These are phyloP conservation scores for Gobiocypris rarus DNA, from an alignment of 2,113 vertebrate species.

Conservation along the genomic window DNA sequence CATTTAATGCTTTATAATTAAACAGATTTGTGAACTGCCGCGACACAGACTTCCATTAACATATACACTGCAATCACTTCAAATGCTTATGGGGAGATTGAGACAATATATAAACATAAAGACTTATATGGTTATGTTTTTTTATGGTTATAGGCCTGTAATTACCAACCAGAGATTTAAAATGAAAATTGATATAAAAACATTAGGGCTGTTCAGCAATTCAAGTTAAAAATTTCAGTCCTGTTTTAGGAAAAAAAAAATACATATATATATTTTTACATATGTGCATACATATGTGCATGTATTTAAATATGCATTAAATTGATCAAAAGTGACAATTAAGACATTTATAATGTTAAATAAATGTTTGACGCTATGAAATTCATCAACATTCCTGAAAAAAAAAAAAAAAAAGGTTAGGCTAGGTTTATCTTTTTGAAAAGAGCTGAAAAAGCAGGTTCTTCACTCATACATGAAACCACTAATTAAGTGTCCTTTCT, in stretches of 20 bases:
- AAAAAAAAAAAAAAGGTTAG: too few relatives aligned
- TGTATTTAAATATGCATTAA: neutral
- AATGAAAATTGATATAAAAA: neutral
- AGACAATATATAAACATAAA: neutral
- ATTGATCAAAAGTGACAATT: too few relatives aligned
- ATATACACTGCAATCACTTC: neutral
- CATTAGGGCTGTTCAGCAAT: neutral
- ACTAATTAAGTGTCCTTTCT: constrained; percentile 34
- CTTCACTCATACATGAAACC: constrained; percentile 23
- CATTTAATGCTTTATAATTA: neutral
- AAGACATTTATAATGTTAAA: too few relatives aligned
- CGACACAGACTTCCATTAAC: neutral
- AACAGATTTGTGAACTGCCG: neutral
- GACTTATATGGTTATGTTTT: neutral
- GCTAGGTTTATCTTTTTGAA: neutral
- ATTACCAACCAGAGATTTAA: neutral
- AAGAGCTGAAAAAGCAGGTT: constrained; percentile 12
- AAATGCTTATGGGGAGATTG: neutral
- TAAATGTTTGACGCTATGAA: too few relatives aligned
- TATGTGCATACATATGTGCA: too few relatives aligned
- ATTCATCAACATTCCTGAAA: neutral
- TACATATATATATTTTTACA: too few relatives aligned
- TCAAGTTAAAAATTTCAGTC: neutral
- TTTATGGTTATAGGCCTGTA: neutral
- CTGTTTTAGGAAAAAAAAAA: neutral